Evolutionary conservation across 2,888 invertebrate genomes (phyloP).

Genomic region (Hypercompe scribonia): DNA sequence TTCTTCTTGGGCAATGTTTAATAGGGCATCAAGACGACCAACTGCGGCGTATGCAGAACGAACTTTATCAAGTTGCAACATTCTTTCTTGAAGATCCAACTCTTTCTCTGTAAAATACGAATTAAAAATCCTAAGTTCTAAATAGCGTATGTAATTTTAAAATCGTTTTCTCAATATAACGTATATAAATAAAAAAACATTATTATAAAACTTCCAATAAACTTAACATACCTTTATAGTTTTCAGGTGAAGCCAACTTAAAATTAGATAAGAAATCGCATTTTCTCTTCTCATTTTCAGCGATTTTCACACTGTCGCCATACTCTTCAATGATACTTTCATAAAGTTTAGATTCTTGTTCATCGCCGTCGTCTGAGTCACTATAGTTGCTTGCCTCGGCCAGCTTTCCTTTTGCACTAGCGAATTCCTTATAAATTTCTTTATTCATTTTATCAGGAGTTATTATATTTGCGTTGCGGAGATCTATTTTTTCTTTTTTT

Average conservation of each 20-base stretch:
- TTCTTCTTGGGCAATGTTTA: conserved; percentile 60
- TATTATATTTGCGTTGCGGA: conserved; percentile 64
- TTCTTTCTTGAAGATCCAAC: conserved; percentile 87
- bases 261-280: conserved; percentile 88
- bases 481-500: conserved; percentile 57
- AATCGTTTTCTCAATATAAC: too few relatives aligned
- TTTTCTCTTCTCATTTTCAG: conserved; percentile 81
- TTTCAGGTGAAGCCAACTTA: conserved; percentile 87
- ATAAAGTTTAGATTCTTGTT: conserved; percentile 81
- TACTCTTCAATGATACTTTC: conserved; percentile 83
- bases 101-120: conserved; percentile 77
- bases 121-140: not conserved
- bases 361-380: conserved; percentile 83
- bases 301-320: conserved; percentile 45
- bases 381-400: conserved; percentile 78
- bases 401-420: conserved; percentile 62
- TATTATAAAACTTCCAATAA: too few relatives aligned
- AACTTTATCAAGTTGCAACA: conserved; percentile 81
- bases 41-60: conserved; percentile 81
- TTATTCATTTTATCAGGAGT: conserved; percentile 75
- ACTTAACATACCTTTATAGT: conserved; percentile 86
- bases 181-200: too few relatives aligned
- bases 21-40: conserved; percentile 67
- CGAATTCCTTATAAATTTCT: conserved; percentile 77
- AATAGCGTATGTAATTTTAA: not conserved